A percentile compares a stretch with the other conserved stretches of the same genome.
Evolutionary conservation across 2,113 vertebrate species (phyloP).

Genomic region (Apeltes quadracus): DNA sequence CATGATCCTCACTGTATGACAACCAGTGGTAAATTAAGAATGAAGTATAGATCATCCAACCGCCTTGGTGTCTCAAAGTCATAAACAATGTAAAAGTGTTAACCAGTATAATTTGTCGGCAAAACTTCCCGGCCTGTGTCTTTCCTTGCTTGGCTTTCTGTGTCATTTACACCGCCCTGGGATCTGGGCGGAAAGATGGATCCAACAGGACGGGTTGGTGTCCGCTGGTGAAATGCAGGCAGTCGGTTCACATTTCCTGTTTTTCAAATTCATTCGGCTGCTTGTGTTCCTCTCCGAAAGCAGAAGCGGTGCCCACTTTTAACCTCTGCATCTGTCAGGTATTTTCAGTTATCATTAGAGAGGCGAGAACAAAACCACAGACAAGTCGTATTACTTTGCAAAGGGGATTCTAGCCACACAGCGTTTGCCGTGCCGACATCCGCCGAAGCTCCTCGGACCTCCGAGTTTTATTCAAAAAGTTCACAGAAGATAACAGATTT

Average conservation of each 20-base stretch:
- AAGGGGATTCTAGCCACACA: no score
- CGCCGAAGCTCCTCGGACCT: no score
- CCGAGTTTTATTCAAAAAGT: no score
- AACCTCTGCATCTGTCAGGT: no score
- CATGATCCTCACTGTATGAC: background rate
- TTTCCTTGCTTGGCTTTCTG: conserved; percentile 25
- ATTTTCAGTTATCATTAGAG: no score
- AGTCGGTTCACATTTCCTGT: conserved; percentile 52
- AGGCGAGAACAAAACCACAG: no score
- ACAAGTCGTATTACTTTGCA: no score
- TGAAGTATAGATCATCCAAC: background rate
- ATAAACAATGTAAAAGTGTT: background rate
- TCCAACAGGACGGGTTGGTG: conserved; percentile 13
- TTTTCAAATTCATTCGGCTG: conserved; percentile 12
- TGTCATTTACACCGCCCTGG: background rate
- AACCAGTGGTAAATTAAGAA: background rate
- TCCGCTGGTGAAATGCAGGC: background rate
- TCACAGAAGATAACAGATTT: no score
- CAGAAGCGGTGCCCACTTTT: no score
- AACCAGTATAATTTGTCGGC: background rate
- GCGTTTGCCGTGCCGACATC: no score
- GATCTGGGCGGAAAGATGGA: background rate
- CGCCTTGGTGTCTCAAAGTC: background rate
- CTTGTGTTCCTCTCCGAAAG: no score
- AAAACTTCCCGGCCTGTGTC: background rate